These are phyloP conservation scores for Eurytemora carolleeae DNA, from an alignment of 1,140 invertebrate genomes.

Conservation along the genomic window DNA sequence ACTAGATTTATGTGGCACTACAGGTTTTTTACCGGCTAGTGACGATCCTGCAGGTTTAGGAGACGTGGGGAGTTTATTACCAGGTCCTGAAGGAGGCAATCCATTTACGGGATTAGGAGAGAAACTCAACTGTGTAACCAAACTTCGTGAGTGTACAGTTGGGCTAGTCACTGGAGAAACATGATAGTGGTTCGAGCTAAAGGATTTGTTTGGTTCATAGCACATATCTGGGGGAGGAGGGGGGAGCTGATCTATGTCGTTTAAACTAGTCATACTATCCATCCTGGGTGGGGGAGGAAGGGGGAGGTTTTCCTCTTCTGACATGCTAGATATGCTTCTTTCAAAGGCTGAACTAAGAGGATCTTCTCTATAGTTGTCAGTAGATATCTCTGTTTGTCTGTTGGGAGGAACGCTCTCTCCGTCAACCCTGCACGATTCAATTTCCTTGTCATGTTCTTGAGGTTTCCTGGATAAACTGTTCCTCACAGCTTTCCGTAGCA, in stretches of 20 bases:
- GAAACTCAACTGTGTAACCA: not conserved
- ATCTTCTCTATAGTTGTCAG: not conserved
- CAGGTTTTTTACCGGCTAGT: not conserved
- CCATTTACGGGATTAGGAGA: not conserved
- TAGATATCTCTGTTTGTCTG: not conserved
- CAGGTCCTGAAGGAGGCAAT: not conserved
- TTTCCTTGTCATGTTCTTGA: not conserved
- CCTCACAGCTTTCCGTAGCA: constrained; percentile 2
- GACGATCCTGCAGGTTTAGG: not conserved
- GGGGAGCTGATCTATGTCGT: not conserved
- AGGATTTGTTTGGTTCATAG: not conserved
- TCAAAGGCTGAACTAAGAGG: constrained; percentile 2
- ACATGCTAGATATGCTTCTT: not conserved
- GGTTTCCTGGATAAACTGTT: not conserved
- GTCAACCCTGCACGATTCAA: not conserved
- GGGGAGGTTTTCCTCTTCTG: not conserved
- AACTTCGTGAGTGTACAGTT: not conserved
- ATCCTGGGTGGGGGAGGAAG: not conserved
- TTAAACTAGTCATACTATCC: not conserved
- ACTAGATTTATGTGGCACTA: not conserved
- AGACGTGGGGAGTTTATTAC: not conserved
- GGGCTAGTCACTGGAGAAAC: not conserved
- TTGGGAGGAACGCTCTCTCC: not conserved
- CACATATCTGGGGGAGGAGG: not conserved
- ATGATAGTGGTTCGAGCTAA: not conserved